Conservation (phyloP, 1,140 invertebrate genomes). For the Drosophila cardini region DNA sequence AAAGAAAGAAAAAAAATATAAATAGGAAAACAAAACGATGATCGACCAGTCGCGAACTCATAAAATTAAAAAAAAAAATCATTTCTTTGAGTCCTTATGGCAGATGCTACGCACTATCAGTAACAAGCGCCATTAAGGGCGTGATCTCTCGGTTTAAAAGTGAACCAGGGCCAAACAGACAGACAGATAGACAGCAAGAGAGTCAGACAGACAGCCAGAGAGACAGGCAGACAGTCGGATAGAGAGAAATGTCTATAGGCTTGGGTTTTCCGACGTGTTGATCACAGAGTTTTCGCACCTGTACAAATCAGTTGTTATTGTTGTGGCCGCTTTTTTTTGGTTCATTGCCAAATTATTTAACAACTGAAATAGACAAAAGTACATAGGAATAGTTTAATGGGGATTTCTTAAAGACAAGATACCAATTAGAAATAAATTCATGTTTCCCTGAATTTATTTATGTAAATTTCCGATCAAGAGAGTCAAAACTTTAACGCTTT, state of each 20-base stretch:
- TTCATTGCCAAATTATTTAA: constrained; percentile 73
- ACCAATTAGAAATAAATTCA: not conserved
- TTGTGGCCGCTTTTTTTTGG: constrained; percentile 63
- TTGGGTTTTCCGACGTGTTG: constrained; percentile 39
- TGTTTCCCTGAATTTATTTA: no score
- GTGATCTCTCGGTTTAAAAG: constrained; percentile 26
- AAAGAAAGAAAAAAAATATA: constrained; percentile 39
- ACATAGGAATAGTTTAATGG: not conserved
- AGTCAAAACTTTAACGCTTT: no score
- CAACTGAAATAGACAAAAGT: constrained; percentile 32
- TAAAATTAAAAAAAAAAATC: constrained; percentile 7
- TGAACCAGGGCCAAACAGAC: constrained; percentile 23
- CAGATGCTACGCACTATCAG: not conserved
- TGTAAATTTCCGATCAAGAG: no score
- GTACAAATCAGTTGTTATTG: constrained; percentile 69
- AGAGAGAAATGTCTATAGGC: constrained; percentile 30
- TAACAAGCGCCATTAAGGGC: constrained; percentile 40
- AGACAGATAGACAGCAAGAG: constrained; percentile 22
- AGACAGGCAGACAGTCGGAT: constrained; percentile 18
- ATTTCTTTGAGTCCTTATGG: constrained; percentile 18
- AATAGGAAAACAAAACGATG: constrained; percentile 28
- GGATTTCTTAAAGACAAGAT: not conserved
- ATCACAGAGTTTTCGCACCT: constrained; percentile 80
- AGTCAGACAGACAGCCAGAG: no score
- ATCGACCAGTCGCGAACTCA: constrained; percentile 26